These are phyloP conservation scores for Bergia sp. DNA, from an alignment of 92 coral and sea anemone species.

Conservation along the genomic window DNA sequence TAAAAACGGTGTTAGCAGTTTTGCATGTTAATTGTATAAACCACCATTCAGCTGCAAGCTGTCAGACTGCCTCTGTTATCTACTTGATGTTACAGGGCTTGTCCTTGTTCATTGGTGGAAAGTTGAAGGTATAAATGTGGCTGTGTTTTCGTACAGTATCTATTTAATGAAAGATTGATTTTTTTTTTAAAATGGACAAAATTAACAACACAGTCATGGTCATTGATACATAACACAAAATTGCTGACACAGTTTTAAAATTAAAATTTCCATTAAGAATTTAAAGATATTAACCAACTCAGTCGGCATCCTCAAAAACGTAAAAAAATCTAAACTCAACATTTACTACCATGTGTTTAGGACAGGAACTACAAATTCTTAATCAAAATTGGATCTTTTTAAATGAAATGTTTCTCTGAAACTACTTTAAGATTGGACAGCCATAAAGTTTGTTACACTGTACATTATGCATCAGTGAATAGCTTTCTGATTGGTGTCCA, in stretches of 20 bases:
- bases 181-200: background rate
- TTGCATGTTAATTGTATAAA: slow-evolving; percentile 14
- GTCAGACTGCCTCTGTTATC: background rate
- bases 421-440: background rate
- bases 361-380: background rate
- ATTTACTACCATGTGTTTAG: slow-evolving; percentile 29
- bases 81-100: slow-evolving; percentile 27
- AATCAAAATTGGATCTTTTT: background rate
- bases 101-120: background rate
- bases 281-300: slow-evolving; percentile 51
- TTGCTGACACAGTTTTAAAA: slow-evolving; percentile 35
- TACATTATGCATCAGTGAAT: too few species aligned
- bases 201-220: background rate
- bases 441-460: background rate
- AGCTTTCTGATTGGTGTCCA: background rate
- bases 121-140: background rate
- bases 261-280: slow-evolving; percentile 12
- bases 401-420: background rate
- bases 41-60: background rate
- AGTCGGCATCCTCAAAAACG: slow-evolving; percentile 12
- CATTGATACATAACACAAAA: slow-evolving; percentile 16
- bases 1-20: slow-evolving; percentile 20
- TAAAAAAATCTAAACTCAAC: background rate
- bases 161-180: background rate
- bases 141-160: background rate